A percentile compares a stretch with the other conserved stretches of the same genome.
Evolutionary conservation across 2,113 vertebrate species (phyloP).

Genomic region (Colossoma macropomum): DNA sequence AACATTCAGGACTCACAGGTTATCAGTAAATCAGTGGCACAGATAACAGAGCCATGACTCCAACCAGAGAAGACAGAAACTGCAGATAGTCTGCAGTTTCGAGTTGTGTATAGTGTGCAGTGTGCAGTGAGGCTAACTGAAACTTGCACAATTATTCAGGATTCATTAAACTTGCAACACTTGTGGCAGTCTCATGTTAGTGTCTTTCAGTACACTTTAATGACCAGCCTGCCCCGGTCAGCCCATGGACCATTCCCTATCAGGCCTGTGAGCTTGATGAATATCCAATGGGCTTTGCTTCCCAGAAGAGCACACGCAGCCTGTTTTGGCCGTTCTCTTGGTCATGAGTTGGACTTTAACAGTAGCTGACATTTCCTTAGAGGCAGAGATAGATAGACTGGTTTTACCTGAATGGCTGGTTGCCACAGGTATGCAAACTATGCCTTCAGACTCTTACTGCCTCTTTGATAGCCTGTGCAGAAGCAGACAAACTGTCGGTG

Average conservation of each 20-base stretch:
- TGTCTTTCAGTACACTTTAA: background rate
- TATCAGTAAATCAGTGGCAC: background rate
- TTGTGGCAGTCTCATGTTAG: background rate
- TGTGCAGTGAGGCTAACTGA: background rate
- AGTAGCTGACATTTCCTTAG: slow-evolving; percentile 10
- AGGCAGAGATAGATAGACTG: slow-evolving; percentile 36
- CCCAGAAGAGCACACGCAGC: background rate
- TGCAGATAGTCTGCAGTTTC: background rate
- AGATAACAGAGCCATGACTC: background rate
- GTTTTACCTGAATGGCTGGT: slow-evolving; percentile 65
- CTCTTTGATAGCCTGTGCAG: background rate
- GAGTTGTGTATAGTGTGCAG: background rate
- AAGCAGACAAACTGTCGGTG: background rate
- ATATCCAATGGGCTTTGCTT: slow-evolving; percentile 16
- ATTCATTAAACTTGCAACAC: slow-evolving; percentile 6
- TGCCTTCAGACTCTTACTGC: slow-evolving; percentile 8
- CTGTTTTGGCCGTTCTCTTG: background rate
- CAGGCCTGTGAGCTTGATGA: background rate
- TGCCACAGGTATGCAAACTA: slow-evolving; percentile 65
- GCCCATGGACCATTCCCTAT: background rate
- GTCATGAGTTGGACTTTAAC: background rate
- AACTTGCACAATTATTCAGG: background rate
- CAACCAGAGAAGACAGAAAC: background rate
- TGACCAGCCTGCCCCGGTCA: background rate
- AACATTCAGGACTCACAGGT: background rate